phyloP scores from a whole-genome alignment of 2,888 invertebrate genomes.

The Drosophila kambysellisi region DNA sequence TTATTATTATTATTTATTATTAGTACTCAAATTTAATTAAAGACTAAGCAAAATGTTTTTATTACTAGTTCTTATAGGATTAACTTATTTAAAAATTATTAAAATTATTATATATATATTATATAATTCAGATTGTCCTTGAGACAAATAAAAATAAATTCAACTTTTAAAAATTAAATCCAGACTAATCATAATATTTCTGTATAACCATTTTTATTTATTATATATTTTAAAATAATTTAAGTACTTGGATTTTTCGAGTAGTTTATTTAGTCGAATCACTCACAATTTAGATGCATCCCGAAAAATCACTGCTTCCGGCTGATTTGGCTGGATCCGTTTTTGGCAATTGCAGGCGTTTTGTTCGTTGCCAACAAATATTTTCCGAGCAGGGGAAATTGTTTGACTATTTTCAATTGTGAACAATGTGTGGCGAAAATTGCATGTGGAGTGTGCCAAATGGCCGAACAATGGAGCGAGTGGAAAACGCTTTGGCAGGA shows the following conservation, averaged over 20 bases:
- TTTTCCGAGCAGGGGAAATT: conserved; percentile 33
- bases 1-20: no score
- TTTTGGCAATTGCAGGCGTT: conserved; percentile 71
- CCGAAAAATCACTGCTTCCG: conserved; percentile 9
- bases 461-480: conserved; percentile 51
- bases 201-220: background rate
- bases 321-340: conserved; percentile 2
- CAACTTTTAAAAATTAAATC: background rate
- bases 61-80: background rate
- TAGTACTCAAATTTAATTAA: background rate
- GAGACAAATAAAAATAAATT: background rate
- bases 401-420: conserved; percentile 38
- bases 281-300: background rate
- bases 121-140: background rate
- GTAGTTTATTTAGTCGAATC: background rate
- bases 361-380: conserved; percentile 16
- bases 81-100: background rate
- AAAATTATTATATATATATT: no score
- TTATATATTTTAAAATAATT: background rate
- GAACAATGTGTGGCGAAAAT: conserved; percentile 51
- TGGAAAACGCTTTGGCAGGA: conserved; percentile 49
- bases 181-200: background rate
- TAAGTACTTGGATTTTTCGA: background rate
- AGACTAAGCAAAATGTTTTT: background rate
- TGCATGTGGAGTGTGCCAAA: conserved; percentile 63